Conservation (phyloP, 2,113 vertebrate species). For the Cryptomyrus ogoouensis region DNA sequence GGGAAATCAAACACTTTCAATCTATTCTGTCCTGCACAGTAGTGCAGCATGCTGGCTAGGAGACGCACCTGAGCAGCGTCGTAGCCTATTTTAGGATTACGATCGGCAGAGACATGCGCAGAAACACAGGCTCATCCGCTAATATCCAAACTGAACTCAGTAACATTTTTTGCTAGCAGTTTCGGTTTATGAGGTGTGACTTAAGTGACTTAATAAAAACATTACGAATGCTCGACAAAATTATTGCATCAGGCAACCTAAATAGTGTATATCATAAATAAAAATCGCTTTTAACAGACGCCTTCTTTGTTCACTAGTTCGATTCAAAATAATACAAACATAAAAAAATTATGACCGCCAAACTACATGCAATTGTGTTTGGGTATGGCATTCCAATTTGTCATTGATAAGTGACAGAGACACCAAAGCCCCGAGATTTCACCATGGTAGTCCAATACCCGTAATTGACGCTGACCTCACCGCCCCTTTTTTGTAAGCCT, state of each 20-base stretch:
- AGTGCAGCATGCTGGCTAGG: constrained; percentile 5
- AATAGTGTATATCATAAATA: background rate
- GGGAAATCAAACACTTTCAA: constrained; percentile 44
- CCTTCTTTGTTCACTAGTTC: background rate
- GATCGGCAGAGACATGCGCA: background rate
- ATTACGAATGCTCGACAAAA: background rate
- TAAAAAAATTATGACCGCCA: background rate
- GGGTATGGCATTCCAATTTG: background rate
- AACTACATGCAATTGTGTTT: background rate
- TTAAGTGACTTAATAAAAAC: background rate
- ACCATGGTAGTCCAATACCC: background rate
- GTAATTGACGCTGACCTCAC: background rate
- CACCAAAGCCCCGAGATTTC: background rate
- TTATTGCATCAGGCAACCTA: background rate
- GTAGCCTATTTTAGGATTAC: constrained; percentile 6
- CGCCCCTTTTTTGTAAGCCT: background rate
- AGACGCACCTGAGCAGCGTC: constrained; percentile 15
- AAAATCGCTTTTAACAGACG: background rate
- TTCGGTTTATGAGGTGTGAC: background rate
- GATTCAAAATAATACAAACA: background rate
- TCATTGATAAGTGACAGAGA: background rate
- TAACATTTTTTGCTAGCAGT: background rate
- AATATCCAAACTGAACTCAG: background rate
- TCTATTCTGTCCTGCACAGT: constrained; percentile 29
- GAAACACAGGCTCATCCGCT: too few relatives aligned